Evolutionary conservation across 2,888 invertebrate genomes (phyloP).

Genomic region (Pristionchus japonicus): DNA sequence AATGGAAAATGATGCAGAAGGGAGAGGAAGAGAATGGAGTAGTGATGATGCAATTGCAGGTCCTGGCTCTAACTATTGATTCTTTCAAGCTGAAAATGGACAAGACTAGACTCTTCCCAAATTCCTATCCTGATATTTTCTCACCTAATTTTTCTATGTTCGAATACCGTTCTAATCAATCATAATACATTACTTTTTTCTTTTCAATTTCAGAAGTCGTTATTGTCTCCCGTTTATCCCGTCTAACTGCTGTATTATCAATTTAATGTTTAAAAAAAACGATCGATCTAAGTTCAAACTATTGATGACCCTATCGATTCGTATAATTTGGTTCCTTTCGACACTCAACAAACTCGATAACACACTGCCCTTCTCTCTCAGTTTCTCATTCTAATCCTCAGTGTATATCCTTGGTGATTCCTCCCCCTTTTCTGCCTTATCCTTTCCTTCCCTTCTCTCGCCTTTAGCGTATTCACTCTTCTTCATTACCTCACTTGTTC

Average conservation of each 20-base stretch:
- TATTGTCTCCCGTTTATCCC: neutral
- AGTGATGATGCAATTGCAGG: neutral
- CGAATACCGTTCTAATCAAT: neutral
- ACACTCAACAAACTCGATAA: neutral
- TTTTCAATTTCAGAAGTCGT: neutral
- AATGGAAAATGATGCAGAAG: neutral
- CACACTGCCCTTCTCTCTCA: slow-evolving; percentile 11
- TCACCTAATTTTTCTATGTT: neutral
- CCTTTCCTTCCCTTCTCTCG: neutral
- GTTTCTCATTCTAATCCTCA: slow-evolving; percentile 6
- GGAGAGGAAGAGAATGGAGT: no score
- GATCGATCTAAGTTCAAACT: neutral
- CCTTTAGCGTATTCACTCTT: neutral
- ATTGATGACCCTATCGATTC: neutral
- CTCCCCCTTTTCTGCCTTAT: slow-evolving; percentile 6
- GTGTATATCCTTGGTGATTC: slow-evolving; percentile 31
- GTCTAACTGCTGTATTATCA: neutral
- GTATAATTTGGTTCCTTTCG: neutral
- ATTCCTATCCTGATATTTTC: neutral
- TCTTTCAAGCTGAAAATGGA: neutral
- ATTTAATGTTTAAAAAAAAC: neutral
- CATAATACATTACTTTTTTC: neutral
- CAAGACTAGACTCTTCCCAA: neutral
- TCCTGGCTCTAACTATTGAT: neutral
- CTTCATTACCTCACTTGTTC: neutral